Evolutionary conservation across 1,140 invertebrate species (phyloP), one percentile per base, ranked within the genome.

Genomic region (Drosophila aff.): DNA sequence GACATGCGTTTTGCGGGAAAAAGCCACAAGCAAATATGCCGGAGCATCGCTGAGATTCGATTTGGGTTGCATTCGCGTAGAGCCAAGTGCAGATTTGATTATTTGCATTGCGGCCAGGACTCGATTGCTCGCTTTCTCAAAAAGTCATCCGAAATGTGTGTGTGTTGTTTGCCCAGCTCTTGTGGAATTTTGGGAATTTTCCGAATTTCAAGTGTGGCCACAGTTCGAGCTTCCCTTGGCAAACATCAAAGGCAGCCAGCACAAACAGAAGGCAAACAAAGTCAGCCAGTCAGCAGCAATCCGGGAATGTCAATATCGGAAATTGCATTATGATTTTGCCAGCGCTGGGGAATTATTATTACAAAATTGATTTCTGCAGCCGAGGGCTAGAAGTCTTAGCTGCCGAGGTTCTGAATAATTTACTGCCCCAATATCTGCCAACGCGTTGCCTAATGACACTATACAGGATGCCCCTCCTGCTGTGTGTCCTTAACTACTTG

Each of bases 371-470:
- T 73, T 73, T 18, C 31, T 23, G 10, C 10, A 50, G 26, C 23
- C 33, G 2, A 23, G 26, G 6, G 33, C 15, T 33, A 6, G 10
- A 31, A 11, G 16, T 33, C 28, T 31, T 8, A 4, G 46, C 38
- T 28, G 18, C 31, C 31, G 40, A 67, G 18, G 47, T 59, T 68
- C 53, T 85, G 41, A 79, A 90, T 89, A 89, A 89, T 89, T 80
- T 72, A 89, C 79, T 62, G 63, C 44, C 75, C 60, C 64, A 90
- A 85, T 89, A 82, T 73, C 61, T 52, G 59, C 64, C 81, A 50
- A 73, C 71, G 66, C n/a, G 78, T 72, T 28, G 75, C 65, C 71
- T 82, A 89, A 90, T 85, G 75, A 81, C 71, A 67, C 53, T 13
- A 57, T 26, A 5, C 76, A 61, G 67, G 18, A 36, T 31, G 26